phyloP scores from a whole-genome alignment of 2,888 invertebrate genomes.

The Drosophila melanosoma region DNA sequence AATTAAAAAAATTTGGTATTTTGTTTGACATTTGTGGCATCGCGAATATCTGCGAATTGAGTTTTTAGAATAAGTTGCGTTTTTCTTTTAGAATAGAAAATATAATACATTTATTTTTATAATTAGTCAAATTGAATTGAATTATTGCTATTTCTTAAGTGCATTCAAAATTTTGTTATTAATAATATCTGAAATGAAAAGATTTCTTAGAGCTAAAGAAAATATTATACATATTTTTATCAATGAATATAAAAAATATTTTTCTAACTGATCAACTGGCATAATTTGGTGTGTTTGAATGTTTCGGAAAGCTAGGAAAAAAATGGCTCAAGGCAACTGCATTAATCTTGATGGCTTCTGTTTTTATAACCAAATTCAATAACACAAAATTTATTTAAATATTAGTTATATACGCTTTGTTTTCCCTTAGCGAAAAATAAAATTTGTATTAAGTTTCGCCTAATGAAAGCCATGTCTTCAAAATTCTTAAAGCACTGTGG shows the following conservation, averaged over 20 bases:
- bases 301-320: neutral
- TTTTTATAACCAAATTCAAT: neutral
- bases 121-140: conserved; percentile 28
- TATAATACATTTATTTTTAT: conserved; percentile 38
- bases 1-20: conserved; percentile 74
- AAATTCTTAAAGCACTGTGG: neutral
- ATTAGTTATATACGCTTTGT: neutral
- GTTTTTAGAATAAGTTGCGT: conserved; percentile 46
- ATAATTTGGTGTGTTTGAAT: neutral
- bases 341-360: neutral
- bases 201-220: neutral
- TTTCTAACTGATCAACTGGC: neutral
- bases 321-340: neutral
- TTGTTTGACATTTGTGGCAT: conserved; percentile 51
- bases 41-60: conserved; percentile 63
- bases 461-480: neutral
- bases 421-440: too few relatives aligned
- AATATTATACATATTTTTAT: neutral
- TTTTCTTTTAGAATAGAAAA: conserved; percentile 26
- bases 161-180: conserved; percentile 5
- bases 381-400: neutral
- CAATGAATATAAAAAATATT: neutral
- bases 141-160: conserved; percentile 3
- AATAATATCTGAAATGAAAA: neutral
- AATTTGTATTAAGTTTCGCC: neutral